These are phyloP conservation scores for Xyrauchen texanus DNA, from an alignment of 2,113 vertebrate genomes.

Conservation along the genomic window DNA sequence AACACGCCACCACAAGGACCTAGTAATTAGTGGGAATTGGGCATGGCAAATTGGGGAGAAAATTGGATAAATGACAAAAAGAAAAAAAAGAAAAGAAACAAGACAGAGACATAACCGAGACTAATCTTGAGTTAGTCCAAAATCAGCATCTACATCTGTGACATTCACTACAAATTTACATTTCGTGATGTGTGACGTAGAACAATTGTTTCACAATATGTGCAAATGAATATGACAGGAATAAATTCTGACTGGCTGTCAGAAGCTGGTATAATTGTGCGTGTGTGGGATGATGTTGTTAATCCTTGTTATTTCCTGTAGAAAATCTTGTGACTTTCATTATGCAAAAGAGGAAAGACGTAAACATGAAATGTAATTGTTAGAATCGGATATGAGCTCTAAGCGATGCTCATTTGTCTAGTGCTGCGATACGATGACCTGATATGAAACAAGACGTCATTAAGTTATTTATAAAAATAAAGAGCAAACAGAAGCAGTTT, in stretches of 20 bases:
- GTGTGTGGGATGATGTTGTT: background rate
- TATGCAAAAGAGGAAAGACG: constrained; percentile 17
- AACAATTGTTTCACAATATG: background rate
- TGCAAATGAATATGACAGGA: background rate
- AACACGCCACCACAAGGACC: no score
- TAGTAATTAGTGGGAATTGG: no score
- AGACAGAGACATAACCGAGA: background rate
- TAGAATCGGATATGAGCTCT: constrained; percentile 17
- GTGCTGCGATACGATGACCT: background rate
- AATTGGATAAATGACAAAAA: no score
- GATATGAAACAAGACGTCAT: constrained; percentile 11
- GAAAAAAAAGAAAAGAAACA: no score
- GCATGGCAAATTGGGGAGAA: no score
- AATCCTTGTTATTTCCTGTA: constrained; percentile 33
- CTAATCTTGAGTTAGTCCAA: background rate
- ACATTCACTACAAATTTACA: background rate
- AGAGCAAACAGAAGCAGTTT: constrained; percentile 25
- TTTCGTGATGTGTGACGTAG: background rate
- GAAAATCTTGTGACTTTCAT: constrained; percentile 20
- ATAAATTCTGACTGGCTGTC: constrained; percentile 6
- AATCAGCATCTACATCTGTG: background rate
- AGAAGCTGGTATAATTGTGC: background rate
- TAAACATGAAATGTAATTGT: constrained; percentile 16
- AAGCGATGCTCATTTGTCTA: constrained; percentile 17
- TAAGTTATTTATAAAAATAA: constrained; percentile 32